Evolutionary conservation across 2,888 invertebrate species (phyloP).

Genomic region (Drosophila prolongata): DNA sequence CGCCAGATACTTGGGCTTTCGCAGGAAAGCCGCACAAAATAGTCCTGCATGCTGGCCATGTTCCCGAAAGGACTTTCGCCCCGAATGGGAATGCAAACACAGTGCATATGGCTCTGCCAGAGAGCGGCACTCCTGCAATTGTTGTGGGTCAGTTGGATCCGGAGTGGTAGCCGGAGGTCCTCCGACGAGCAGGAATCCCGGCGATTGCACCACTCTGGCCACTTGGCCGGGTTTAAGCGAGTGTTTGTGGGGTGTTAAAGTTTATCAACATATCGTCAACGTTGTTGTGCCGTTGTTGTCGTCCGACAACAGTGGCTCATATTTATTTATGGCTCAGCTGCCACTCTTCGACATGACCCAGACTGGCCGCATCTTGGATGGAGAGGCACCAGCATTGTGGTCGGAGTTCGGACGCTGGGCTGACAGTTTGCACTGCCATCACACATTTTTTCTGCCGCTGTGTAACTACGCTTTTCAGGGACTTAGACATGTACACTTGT

Average conservation of each 20-base stretch:
- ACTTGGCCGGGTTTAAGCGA: conserved; percentile 29
- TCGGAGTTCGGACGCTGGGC: conserved; percentile 38
- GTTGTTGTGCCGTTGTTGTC: conserved; percentile 50
- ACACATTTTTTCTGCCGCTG: conserved; percentile 37
- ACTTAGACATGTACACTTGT: conserved; percentile 75
- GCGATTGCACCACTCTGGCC: conserved; percentile 25
- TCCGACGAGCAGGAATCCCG: conserved; percentile 6
- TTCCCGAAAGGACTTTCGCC: conserved; percentile 35
- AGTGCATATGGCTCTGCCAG: conserved; percentile 29
- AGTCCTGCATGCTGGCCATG: conserved; percentile 43
- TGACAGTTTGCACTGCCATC: conserved; percentile 73
- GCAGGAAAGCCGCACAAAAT: conserved; percentile 75
- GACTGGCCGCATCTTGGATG: conserved; percentile 64
- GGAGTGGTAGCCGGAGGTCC: conserved; percentile 1
- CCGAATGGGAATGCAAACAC: conserved; percentile 30
- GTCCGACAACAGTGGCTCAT: conserved; percentile 63
- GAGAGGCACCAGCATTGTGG: conserved; percentile 11
- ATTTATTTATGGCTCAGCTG: conserved; percentile 74
- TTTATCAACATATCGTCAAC: conserved; percentile 77
- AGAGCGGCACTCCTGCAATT: conserved; percentile 21
- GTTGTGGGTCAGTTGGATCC: conserved; percentile 28
- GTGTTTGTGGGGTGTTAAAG: conserved; percentile 62
- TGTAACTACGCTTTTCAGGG: conserved; percentile 43
- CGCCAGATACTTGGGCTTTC: conserved; percentile 67
- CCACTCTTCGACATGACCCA: conserved; percentile 34